Evolutionary conservation across 2,797 vertebrate genomes (phyloP), one percentile per base, ranked within the genome.

Genomic region (Malacoraja senta): DNA sequence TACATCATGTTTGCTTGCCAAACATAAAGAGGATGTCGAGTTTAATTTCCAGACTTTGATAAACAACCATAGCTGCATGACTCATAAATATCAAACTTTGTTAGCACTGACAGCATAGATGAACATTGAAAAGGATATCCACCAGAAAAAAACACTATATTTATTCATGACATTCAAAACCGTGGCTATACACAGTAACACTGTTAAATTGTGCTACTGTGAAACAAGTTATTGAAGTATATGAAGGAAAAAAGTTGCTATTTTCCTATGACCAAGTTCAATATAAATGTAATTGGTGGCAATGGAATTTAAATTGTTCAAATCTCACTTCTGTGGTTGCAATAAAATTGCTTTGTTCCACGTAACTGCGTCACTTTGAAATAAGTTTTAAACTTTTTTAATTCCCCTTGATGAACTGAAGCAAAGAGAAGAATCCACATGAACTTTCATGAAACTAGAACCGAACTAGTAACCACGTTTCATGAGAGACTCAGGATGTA

Each of bases 81-180:
- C 10, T 76, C 38, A 76, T n/a, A 71, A 29, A 92, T 13, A 24
- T 61, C 44, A 93, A 17, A 19, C 21, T 35, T 58, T 61, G 26
- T 58, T 63, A 74, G 21, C 3, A 94, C 94, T 94, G 78, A 71
- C 94, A 94, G 94, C 93, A 95, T 80, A 94, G 93, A 93, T 77
- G 93, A 53, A 93, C 71, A 44, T 93, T 65, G 21, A 77, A 84
- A 79, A 86, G 72, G 83, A 77, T 68, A 19, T 44, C 78, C 24
- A 38, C 78, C 9, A 17, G 32, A 93, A 15, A 32, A 21, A 32
- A 44, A 21, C 44, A 26, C 53, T 71, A 93, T 9, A 93, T 72
- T 93, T 72, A 91, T 24, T 38, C 3, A 2, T 38, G 10, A 91
- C 44, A 72, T 63, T 26, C 12, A 65, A 58, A 81, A 81, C 9